Evolutionary conservation across 2,888 invertebrate genomes (phyloP), one percentile per base, ranked within the genome.

Genomic region (Rhimphoctona megacephalus): DNA sequence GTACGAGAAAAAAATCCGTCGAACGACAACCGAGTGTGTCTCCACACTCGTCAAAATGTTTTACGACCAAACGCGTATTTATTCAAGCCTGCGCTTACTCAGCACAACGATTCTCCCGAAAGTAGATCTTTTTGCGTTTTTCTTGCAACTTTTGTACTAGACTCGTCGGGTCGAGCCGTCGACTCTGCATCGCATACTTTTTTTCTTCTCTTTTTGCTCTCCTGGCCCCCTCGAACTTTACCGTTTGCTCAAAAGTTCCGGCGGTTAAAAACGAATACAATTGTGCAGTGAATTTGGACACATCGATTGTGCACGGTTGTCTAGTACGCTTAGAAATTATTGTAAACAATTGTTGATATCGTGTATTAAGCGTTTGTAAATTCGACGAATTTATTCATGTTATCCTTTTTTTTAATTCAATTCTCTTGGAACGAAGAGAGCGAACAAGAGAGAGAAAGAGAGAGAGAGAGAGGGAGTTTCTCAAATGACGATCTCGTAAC

Each of bases 11-110:
- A 1, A 49, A 49, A 3, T 49, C 49, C 19, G 25, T 57, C 14
- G 25, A 22, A 57, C 22, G 54, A 9, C 9, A 11, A 57, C 54
- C 43, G 69, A 64, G 46, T 73, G 14, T 54, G 19, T 52, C 66
- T 46, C 52, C 14, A 54, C 14, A 54, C 43, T 66, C 57, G 39
- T 61, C 17, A 7, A 61, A 61, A 61, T 25, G 9, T 72, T 91
- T 90, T 91, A 91, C 88, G 90, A 93, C 90, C 91, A 91, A 92
- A 91, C 90, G 88, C 92, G 91, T 92, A 92, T 85, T 87, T 88
- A 90, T 90, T 89, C 33, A 85, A 89, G 89, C 81, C 82, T 87
- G 88, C 90, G 90, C 90, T 89, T 87, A 87, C 85, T 85, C 81
- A 90, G 87, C 90, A 90, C 89, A 87, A 90, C 88, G 86, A 90